Base-by-base conservation (phyloP, 1,140 invertebrate genomes). In the Anastrepha ludens region DNA sequence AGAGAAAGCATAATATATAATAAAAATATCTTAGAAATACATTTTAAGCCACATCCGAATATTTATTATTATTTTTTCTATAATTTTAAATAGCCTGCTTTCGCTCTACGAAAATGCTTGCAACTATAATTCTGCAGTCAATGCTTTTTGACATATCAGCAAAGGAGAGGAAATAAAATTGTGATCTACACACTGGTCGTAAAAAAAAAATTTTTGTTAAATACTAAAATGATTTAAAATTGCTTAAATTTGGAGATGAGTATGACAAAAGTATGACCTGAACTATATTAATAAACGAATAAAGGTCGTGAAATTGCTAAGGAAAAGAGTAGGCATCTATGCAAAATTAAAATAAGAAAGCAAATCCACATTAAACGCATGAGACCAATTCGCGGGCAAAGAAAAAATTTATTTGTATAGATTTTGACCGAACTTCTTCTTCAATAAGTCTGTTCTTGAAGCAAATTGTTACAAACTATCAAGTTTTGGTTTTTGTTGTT, bases 51-150 rank as follows among this genome's bases (percentile, higher is more conserved):
- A 74, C 15, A 44, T 74, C 67, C 67, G 39, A 70, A 41, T 74
- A 44, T 47, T n/a, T 47, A 74, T 6, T 17, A 7, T 15, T 17
- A 62, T 17, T 9, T 62, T 62, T 62, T 62, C 4, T 62, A 17
- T 74, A 74, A 74, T 74, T 74, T 74, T 44, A 44, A 17, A 74
- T 47, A 47, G 67, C 67, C 67, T 74, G 39, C 44, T 74, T 74
- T 74, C 67, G 67, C 41, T 74, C 67, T 47, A 74, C 67, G 67
- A 74, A 74, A 74, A 44, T 44, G 64, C 64, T 3, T 74, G 44
- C 39, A 74, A 74, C 13, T 74, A 17, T 74, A 65, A 29, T 6
- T 9, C 5, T 65, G 29, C 15, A 29, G 29, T 29, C 29, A 29
- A 29, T 1, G 17, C 17, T 74, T 74, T 74, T 74, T 55, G 6